Percentiles rank a stretch among this genome's conserved stretches.
Evolutionary conservation across 2,888 invertebrate genomes (phyloP).

Genomic region (Labia minor): DNA sequence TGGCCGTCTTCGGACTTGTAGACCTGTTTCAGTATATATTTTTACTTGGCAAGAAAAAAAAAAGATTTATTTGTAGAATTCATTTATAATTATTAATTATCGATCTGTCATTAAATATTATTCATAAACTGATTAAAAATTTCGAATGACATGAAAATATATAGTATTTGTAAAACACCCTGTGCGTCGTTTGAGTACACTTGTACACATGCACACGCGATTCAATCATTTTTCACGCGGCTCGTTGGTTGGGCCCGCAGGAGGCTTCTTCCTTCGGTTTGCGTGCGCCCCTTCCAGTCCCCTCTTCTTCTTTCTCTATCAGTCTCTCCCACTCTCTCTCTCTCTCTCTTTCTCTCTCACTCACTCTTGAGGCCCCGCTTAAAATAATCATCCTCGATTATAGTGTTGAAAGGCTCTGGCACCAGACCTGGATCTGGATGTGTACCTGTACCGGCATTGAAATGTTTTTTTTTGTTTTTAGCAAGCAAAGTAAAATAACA

Average conservation of each 20-base stretch:
- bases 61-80: no score
- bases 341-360: neutral
- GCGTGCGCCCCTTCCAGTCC: neutral
- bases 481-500: neutral
- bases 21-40: no score
- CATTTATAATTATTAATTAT: no score
- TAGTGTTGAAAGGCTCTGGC: constrained; percentile 21
- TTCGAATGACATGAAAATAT: no score
- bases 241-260: constrained; percentile 4
- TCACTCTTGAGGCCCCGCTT: neutral
- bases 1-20: no score
- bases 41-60: no score
- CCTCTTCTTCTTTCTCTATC: neutral
- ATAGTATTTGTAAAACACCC: neutral
- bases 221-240: constrained; percentile 13
- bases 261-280: neutral
- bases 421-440: neutral
- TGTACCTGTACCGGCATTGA: neutral
- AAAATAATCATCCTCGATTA: constrained; percentile 19
- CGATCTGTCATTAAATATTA: no score
- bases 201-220: constrained; percentile 13
- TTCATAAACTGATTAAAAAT: no score
- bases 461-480: neutral
- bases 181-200: neutral
- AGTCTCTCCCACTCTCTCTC: neutral